A percentile compares a stretch with the other conserved stretches of the same genome.
phyloP scores from a whole-genome alignment of 2,888 invertebrate species.

The Scaptomyza cyrtandrae region DNA sequence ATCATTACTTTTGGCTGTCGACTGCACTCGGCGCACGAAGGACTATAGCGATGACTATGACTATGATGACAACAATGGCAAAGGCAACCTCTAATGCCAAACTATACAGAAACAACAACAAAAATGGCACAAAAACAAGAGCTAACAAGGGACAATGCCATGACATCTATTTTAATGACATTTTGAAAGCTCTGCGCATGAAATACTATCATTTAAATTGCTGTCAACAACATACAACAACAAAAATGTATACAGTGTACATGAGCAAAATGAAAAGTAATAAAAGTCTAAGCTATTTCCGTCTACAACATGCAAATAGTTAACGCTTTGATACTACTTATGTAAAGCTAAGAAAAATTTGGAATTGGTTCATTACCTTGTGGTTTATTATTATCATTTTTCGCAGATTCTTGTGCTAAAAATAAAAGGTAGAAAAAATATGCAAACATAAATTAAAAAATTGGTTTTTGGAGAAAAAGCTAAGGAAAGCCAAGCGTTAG shows the following conservation, averaged over 20 bases:
- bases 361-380: slow-evolving; percentile 74
- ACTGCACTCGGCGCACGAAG: slow-evolving; percentile 52
- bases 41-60: slow-evolving; percentile 27
- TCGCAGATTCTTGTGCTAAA: slow-evolving; percentile 83
- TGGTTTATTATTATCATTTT: slow-evolving; percentile 83
- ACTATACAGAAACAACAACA: slow-evolving; percentile 27
- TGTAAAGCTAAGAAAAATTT: slow-evolving; percentile 15
- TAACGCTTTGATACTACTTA: slow-evolving; percentile 5
- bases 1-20: slow-evolving; percentile 75
- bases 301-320: slow-evolving; percentile 34
- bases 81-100: slow-evolving; percentile 46
- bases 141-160: slow-evolving; percentile 9
- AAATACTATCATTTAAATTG: slow-evolving; percentile 70
- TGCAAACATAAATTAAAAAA: slow-evolving; percentile 55
- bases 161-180: slow-evolving; percentile 71
- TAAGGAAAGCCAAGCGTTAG: slow-evolving; percentile 24
- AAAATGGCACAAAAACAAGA: slow-evolving; percentile 20
- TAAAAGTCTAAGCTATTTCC: slow-evolving; percentile 50
- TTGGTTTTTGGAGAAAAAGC: slow-evolving; percentile 23
- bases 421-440: slow-evolving; percentile 72
- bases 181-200: slow-evolving; percentile 67
- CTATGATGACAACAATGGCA: slow-evolving; percentile 38
- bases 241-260: slow-evolving; percentile 40
- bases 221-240: slow-evolving; percentile 41
- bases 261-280: slow-evolving; percentile 40